Evolutionary conservation across 2,888 invertebrate genomes (phyloP).

Genomic region (Cerceris rybyensis): DNA sequence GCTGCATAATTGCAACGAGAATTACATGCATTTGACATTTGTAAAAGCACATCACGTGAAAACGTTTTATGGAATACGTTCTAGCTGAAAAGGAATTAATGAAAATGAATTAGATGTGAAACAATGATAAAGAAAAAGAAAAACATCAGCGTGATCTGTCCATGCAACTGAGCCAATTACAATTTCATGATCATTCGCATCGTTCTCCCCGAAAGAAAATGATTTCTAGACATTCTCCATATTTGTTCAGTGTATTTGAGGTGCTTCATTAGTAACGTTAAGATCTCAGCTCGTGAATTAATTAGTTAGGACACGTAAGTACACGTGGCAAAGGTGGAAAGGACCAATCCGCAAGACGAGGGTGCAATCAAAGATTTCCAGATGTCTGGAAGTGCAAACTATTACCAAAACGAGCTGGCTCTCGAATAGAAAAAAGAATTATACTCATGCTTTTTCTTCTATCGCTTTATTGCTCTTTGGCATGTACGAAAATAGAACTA

Average conservation of each 20-base stretch:
- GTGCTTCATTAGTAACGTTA: conserved; percentile 59
- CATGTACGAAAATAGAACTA: not conserved
- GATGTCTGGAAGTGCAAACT: conserved; percentile 31
- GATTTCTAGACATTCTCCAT: conserved; percentile 24
- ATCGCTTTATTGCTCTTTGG: conserved; percentile 4
- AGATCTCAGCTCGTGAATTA: conserved; percentile 64
- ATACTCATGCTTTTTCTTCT: conserved; percentile 24
- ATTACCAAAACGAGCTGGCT: conserved; percentile 62
- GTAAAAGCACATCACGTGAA: conserved; percentile 28
- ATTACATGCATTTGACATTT: conserved; percentile 55
- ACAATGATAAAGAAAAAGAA: conserved; percentile 4
- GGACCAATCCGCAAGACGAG: conserved; percentile 61
- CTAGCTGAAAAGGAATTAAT: not conserved
- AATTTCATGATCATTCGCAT: conserved; percentile 15
- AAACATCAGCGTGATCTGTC: conserved; percentile 34
- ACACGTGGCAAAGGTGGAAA: conserved; percentile 49
- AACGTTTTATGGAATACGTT: conserved; percentile 27
- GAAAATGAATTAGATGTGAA: not conserved
- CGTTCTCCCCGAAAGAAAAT: conserved; percentile 21
- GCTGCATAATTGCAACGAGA: conserved; percentile 31
- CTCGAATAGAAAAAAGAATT: conserved; percentile 48
- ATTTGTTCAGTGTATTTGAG: conserved; percentile 51
- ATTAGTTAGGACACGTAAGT: conserved; percentile 39
- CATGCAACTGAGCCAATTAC: conserved; percentile 33
- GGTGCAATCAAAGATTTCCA: conserved; percentile 46